Evolutionary conservation across 2,888 invertebrate species (phyloP).

Genomic region (Notocelia uddmanniana): DNA sequence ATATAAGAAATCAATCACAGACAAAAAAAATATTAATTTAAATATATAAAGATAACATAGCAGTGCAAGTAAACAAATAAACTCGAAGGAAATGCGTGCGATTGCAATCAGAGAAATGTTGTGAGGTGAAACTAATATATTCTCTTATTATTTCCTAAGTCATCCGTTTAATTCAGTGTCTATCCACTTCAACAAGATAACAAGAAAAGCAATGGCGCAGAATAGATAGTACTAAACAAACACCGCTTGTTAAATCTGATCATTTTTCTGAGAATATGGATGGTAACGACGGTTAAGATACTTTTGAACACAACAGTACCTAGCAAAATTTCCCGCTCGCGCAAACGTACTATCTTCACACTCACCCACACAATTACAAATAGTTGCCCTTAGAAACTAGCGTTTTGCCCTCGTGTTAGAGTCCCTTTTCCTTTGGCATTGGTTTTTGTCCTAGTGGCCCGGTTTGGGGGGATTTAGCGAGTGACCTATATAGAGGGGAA

Average conservation of each 20-base stretch:
- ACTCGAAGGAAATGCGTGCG: too few relatives aligned
- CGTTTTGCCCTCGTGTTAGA: constrained; percentile 4
- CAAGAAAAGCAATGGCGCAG: not conserved
- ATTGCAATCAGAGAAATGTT: too few relatives aligned
- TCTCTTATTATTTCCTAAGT: too few relatives aligned
- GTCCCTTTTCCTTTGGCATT: constrained; percentile 12
- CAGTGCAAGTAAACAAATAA: too few relatives aligned
- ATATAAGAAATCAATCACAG: too few relatives aligned
- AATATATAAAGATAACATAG: too few relatives aligned
- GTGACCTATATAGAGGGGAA: constrained; percentile 52
- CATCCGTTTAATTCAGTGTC: too few relatives aligned
- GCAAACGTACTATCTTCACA: constrained; percentile 36
- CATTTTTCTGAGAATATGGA: not conserved
- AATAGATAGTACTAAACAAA: not conserved
- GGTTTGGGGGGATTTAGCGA: constrained; percentile 47
- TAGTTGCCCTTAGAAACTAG: constrained; percentile 30
- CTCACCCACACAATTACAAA: constrained; percentile 26
- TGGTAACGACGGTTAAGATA: too few relatives aligned
- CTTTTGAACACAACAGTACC: constrained; percentile 51
- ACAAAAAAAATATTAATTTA: too few relatives aligned
- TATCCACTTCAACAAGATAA: not conserved
- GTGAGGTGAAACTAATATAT: too few relatives aligned
- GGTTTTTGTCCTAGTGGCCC: constrained; percentile 42
- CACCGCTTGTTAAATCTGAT: not conserved
- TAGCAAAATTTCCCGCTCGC: constrained; percentile 50